Percentiles rank a stretch among this genome's conserved stretches.
These are phyloP conservation scores for Brachypodius melanocephalos DNA, from an alignment of 2,113 vertebrate species.

Conservation along the genomic window DNA sequence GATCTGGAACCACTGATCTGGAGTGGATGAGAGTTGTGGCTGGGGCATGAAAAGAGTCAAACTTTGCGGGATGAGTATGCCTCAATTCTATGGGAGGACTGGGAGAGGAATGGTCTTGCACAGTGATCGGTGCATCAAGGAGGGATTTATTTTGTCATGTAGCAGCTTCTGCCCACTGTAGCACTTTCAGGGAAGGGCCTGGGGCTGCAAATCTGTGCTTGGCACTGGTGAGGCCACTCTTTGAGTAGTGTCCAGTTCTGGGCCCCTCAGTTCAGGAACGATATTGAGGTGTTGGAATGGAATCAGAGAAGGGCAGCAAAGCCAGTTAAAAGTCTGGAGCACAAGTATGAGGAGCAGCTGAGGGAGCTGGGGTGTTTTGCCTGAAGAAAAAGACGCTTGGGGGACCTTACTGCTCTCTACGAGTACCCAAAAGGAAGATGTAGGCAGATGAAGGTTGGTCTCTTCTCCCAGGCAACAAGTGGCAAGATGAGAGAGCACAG, in stretches of 20 bases:
- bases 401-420: too few relatives aligned
- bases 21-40: background rate
- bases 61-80: background rate
- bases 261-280: background rate
- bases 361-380: background rate
- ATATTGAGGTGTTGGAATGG: background rate
- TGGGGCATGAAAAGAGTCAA: background rate
- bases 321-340: background rate
- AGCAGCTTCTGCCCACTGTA: background rate
- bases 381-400: background rate
- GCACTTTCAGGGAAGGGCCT: background rate
- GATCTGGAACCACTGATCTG: background rate
- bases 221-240: background rate
- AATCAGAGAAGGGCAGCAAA: background rate
- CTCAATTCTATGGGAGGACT: background rate
- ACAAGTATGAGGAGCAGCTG: background rate
- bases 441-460: fast-evolving
- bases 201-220: background rate
- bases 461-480: background rate
- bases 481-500: background rate
- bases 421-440: background rate
- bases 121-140: background rate
- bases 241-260: background rate
- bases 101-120: background rate
- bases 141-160: background rate